Percentiles rank a stretch among this genome's conserved stretches.
Evolutionary conservation across 2,797 vertebrate genomes (phyloP).

Genomic region (Danio kyathit): DNA sequence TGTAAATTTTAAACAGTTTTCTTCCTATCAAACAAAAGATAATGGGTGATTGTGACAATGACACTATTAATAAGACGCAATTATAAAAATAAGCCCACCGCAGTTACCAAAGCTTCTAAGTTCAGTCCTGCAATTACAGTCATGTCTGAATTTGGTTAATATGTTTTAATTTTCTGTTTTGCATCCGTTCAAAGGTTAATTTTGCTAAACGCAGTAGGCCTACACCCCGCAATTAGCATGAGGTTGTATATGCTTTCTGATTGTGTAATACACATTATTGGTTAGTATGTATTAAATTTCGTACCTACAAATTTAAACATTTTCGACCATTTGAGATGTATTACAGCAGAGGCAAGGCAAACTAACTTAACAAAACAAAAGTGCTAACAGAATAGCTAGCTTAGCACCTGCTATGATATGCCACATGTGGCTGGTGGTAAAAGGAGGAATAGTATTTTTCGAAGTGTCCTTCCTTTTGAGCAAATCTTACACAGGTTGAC

Average conservation of each 20-base stretch:
- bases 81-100: constrained; percentile 43
- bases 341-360: background rate
- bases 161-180: constrained; percentile 10
- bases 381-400: constrained; percentile 27
- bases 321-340: constrained; percentile 20
- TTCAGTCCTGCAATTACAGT: constrained; percentile 41
- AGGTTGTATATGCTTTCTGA: constrained; percentile 30
- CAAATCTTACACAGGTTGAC: constrained; percentile 26
- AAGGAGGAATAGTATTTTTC: constrained; percentile 47
- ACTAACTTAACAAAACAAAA: background rate
- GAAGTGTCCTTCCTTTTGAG: constrained; percentile 56
- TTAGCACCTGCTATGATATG: constrained; percentile 25
- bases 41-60: constrained; percentile 32
- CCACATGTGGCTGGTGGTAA: constrained; percentile 26
- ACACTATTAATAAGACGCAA: constrained; percentile 1
- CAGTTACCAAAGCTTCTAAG: constrained; percentile 60
- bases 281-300: constrained; percentile 34
- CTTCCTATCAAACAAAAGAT: constrained; percentile 53
- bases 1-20: constrained; percentile 61
- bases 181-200: constrained; percentile 32
- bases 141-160: constrained; percentile 23
- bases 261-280: constrained; percentile 27
- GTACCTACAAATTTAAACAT: background rate
- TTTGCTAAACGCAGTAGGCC: constrained; percentile 27
- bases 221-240: constrained; percentile 40